Conservation (phyloP, 2,797 vertebrate species). For the Pteronotus mesoamericanus region DNA sequence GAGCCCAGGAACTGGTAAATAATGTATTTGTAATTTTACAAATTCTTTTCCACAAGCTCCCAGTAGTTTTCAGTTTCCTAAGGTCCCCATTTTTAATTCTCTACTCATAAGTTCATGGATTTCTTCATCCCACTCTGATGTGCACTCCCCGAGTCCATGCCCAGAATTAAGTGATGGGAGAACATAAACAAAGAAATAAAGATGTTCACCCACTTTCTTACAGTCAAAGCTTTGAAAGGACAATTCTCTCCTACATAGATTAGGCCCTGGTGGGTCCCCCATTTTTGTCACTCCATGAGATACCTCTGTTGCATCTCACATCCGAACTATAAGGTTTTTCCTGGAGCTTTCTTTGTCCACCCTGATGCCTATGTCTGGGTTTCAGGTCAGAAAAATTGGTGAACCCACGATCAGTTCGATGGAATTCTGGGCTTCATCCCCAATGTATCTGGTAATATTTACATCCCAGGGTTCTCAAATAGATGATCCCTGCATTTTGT, state of each 20-base stretch:
- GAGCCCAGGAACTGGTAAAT: neutral
- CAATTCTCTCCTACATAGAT: neutral
- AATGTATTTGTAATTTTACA: neutral
- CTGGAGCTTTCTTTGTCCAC: neutral
- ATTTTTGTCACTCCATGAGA: neutral
- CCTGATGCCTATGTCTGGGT: neutral
- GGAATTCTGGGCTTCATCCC: neutral
- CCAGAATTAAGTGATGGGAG: neutral
- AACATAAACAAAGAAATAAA: neutral
- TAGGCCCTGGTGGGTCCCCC: rapidly evolving
- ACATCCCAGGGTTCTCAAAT: neutral
- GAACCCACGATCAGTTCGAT: rapidly evolving
- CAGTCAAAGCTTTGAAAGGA: neutral
- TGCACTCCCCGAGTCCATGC: neutral
- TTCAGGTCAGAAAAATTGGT: neutral
- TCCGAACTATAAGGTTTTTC: neutral
- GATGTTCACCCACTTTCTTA: no score
- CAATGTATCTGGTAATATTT: rapidly evolving
- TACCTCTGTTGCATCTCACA: neutral
- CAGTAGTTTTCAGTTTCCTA: neutral
- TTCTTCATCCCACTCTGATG: neutral
- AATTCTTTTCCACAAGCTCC: neutral
- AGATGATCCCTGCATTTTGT: rapidly evolving
- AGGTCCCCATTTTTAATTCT: neutral
- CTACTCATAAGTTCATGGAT: neutral